Percentiles rank a stretch among this genome's conserved stretches.
Evolutionary conservation across 2,113 vertebrate genomes (phyloP).

Genomic region (Entelurus aequoreus): DNA sequence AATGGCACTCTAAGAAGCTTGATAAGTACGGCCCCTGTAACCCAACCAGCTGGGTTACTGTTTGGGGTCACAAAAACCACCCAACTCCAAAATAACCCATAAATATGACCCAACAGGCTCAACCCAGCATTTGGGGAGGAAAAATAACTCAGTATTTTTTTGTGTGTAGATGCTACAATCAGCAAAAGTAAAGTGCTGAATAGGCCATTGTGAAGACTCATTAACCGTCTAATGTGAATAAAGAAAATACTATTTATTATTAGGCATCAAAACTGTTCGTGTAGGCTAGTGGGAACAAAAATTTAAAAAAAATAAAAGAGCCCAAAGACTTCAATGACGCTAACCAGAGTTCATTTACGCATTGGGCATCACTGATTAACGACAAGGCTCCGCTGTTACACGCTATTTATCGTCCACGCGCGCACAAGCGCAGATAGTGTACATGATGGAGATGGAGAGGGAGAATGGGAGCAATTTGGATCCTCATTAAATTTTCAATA

Average conservation of each 20-base stretch:
- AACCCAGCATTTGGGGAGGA: too few relatives aligned
- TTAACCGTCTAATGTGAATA: conserved; percentile 3
- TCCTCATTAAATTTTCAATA: conserved; percentile 72
- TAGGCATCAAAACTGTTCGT: neutral
- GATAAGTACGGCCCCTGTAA: too few relatives aligned
- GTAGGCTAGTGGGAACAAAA: neutral
- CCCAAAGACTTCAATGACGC: conserved; percentile 26
- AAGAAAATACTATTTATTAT: neutral
- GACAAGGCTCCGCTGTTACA: neutral
- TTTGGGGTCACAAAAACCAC: too few relatives aligned
- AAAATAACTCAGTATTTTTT: too few relatives aligned
- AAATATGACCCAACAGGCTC: too few relatives aligned
- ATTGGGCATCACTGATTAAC: conserved; percentile 3
- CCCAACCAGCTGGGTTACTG: too few relatives aligned
- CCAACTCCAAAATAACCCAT: too few relatives aligned
- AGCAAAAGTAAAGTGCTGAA: neutral
- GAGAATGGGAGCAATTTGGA: conserved; percentile 58
- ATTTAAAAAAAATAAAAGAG: conserved; percentile 47
- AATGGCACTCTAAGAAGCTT: too few relatives aligned
- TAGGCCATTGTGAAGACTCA: neutral
- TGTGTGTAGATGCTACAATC: too few relatives aligned
- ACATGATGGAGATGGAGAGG: conserved; percentile 35
- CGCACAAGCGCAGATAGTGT: conserved; percentile 4
- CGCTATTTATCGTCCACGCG: neutral
- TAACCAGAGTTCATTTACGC: neutral